phyloP scores from a whole-genome alignment of 2,888 invertebrate genomes.

The Ophioninae sp. region DNA sequence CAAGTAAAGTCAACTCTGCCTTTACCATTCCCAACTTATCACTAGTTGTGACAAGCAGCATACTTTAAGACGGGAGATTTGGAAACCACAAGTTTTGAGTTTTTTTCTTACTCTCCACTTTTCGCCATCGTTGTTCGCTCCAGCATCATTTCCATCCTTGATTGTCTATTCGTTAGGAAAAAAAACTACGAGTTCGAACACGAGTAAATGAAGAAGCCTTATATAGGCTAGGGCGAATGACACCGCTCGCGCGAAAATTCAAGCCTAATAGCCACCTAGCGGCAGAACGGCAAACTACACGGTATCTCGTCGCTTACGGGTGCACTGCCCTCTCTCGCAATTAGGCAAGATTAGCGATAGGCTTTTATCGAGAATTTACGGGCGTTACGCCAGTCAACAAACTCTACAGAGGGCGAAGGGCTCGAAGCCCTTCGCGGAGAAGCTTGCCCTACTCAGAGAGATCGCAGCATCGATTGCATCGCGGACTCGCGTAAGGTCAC shows the following conservation, averaged over 20 bases:
- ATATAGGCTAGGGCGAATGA: not conserved
- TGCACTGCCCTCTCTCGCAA: slow-evolving; percentile 17
- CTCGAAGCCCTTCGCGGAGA: slow-evolving; percentile 29
- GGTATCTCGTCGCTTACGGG: not conserved
- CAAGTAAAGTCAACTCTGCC: no score
- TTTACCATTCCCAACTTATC: no score
- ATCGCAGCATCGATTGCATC: slow-evolving; percentile 75
- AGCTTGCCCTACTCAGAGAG: slow-evolving; percentile 57
- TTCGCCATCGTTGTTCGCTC: no score
- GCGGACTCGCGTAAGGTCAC: slow-evolving; percentile 73
- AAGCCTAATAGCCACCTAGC: not conserved
- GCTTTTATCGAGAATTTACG: slow-evolving; percentile 31
- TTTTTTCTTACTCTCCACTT: no score
- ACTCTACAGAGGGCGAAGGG: slow-evolving; percentile 42
- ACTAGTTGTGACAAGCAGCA: no score
- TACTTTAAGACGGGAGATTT: no score
- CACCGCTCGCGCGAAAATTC: not conserved
- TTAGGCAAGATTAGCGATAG: slow-evolving; percentile 56
- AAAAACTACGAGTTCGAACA: not conserved
- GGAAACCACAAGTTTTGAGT: no score
- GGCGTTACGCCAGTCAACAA: slow-evolving; percentile 8
- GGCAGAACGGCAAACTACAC: not conserved
- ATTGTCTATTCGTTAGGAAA: no score
- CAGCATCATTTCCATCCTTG: no score
- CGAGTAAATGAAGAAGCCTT: not conserved